Base-by-base conservation (phyloP, 2,888 invertebrate genomes). In the Acanthosepion lycidas region DNA sequence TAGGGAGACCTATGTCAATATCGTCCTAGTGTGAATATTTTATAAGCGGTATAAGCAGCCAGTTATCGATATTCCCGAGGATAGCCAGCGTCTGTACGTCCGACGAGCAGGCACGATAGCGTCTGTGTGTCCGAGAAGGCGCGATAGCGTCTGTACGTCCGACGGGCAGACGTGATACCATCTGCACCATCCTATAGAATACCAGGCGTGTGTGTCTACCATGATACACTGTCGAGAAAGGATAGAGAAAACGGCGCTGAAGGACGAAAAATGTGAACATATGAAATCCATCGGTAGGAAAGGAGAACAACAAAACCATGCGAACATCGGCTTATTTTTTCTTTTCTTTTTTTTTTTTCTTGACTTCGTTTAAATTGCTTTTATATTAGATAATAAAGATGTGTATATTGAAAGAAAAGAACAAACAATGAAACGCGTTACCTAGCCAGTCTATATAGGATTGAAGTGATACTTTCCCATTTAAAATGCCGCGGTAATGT, bases 51-150 rank as follows among this genome's bases (percentile, higher is more conserved):
- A 15, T 33, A 33, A 9, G n/a, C n/a, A 23, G 78, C n/a, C n/a
- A 78, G 15, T 78, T 78, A n/a, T 78, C n/a, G 78, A 78, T 78
- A 78, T 9, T 33, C 78, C n/a, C 33, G 78, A 78, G n/a, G n/a
- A 78, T 78, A n/a, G 78, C 78, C 78, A 93, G 93, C 93, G 93
- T 93, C 93, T 93, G 93, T 51, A 93, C 93, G 93, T 93, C 93
- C 93, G 93, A 93, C 93, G 93, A 93, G 93, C 93, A 93, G 93
- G 93, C 93, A 93, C 93, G 93, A 93, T 93, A 93, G 93, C 93
- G 93, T 93, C 93, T 93, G 93, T 93, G 53, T 93, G 49, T 53
- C 15, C 18, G 93, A 93, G 51, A 53, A 49, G 93, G 53, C 93
- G 93, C 93, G 93, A 93, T 93, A 93, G 93, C 93, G 93, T 93